Evolutionary conservation across 2,797 vertebrate genomes (phyloP).

Genomic region (Dendrocincla fuliginosa): DNA sequence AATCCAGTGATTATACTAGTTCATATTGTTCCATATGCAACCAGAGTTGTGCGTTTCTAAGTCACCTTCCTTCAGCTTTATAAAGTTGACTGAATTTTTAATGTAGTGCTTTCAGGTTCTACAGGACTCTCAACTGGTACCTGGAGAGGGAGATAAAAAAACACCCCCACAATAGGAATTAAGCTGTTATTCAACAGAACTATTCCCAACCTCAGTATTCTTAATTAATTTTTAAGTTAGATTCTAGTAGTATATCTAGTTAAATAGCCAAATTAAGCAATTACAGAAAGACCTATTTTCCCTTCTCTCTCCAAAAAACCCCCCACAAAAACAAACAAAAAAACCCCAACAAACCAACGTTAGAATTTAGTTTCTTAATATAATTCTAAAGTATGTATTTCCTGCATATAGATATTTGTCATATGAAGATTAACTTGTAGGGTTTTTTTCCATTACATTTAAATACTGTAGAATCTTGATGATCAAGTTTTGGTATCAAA

Average conservation of each 20-base stretch:
- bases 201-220: not conserved
- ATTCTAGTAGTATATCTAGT: not conserved
- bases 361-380: not conserved
- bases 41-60: not conserved
- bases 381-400: not conserved
- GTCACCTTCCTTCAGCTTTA: constrained; percentile 23
- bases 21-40: not conserved
- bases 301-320: not conserved
- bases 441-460: not conserved
- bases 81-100: constrained; percentile 60
- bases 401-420: not conserved
- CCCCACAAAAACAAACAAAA: too few species aligned
- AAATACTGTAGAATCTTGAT: not conserved
- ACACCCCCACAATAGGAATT: not conserved
- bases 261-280: not conserved
- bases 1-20: constrained; percentile 6
- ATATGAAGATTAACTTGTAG: not conserved
- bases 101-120: constrained; percentile 59
- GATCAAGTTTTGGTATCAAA: not conserved
- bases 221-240: not conserved
- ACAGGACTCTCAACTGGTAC: constrained; percentile 71
- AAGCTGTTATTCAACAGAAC: not conserved
- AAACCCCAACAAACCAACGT: rapidly evolving
- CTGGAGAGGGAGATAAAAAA: constrained; percentile 13
- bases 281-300: not conserved